Percentiles rank a stretch among this genome's conserved stretches.
Evolutionary conservation across 1,140 invertebrate species (phyloP).

Genomic region (Bombus superbus): DNA sequence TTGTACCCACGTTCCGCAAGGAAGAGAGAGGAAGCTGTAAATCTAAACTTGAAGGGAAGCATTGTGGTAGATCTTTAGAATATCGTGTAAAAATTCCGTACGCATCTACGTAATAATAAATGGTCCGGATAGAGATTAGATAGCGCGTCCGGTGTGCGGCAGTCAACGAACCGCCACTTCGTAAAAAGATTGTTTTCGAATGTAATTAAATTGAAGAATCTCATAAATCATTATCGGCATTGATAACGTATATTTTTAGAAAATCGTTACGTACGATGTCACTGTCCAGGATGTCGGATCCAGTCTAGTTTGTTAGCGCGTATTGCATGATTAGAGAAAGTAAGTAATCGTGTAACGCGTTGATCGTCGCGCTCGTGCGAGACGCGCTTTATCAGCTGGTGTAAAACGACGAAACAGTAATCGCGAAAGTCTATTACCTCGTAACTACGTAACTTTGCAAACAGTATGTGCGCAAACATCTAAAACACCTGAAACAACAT

Average conservation of each 20-base stretch:
- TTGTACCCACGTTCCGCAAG: neutral
- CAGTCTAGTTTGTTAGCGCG: neutral
- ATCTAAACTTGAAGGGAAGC: neutral
- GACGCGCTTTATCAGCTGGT: neutral
- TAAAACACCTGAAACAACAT: neutral
- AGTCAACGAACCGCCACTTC: neutral
- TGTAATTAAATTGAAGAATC: too few species aligned
- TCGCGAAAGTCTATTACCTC: neutral
- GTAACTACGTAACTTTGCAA: neutral
- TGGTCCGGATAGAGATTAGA: constrained; percentile 2
- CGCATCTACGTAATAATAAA: constrained; percentile 1
- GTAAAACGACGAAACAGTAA: neutral
- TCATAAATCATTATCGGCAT: neutral
- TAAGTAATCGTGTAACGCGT: neutral
- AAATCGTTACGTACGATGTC: neutral
- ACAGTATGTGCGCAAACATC: neutral
- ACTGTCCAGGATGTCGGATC: neutral
- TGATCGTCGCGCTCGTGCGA: neutral
- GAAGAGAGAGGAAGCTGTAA: neutral
- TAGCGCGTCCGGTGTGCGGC: neutral
- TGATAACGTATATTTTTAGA: neutral
- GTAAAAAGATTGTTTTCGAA: neutral
- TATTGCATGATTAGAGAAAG: neutral
- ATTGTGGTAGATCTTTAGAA: neutral
- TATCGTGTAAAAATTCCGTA: too few species aligned